Conservation (phyloP, 2,113 vertebrate genomes). For the Rutilus rutilus region DNA sequence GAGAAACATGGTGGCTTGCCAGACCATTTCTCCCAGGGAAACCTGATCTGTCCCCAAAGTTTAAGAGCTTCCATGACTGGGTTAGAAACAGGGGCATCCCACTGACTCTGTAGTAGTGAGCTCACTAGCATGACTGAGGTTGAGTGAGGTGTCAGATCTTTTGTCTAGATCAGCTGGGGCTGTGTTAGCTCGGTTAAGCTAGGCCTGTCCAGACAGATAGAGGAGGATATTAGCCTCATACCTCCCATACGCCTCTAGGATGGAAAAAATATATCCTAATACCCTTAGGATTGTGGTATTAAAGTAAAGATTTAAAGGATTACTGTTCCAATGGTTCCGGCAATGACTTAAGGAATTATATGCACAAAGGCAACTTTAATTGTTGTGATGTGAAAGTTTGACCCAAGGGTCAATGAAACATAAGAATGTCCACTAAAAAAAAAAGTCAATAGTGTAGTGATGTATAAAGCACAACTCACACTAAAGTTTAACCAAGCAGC, state of each 20-base stretch:
- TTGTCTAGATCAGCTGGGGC: slow-evolving; percentile 14
- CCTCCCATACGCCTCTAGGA: neutral
- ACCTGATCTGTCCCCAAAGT: slow-evolving; percentile 15
- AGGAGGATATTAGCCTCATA: neutral
- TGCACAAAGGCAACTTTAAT: neutral
- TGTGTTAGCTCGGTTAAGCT: slow-evolving; percentile 19
- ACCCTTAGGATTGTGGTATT: neutral
- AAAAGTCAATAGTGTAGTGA: neutral
- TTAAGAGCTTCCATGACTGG: neutral
- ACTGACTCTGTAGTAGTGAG: slow-evolving; percentile 23
- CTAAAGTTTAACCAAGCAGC: neutral
- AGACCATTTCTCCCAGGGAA: slow-evolving; percentile 14
- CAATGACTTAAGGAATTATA: neutral
- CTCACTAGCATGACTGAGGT: slow-evolving; percentile 13
- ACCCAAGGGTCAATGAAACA: neutral
- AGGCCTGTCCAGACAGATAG: slow-evolving; percentile 29
- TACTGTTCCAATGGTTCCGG: neutral
- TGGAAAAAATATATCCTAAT: slow-evolving; percentile 27
- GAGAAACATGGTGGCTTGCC: slow-evolving; percentile 23
- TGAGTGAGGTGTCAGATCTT: slow-evolving; percentile 34
- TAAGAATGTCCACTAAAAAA: neutral
- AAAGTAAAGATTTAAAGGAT: slow-evolving; percentile 15
- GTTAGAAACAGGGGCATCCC: slow-evolving; percentile 30
- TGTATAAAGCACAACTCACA: neutral
- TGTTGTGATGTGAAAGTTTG: slow-evolving; percentile 3